Evolutionary conservation across 2,113 vertebrate species (phyloP).

Genomic region (Sinocyclocheilus maitianheensis): DNA sequence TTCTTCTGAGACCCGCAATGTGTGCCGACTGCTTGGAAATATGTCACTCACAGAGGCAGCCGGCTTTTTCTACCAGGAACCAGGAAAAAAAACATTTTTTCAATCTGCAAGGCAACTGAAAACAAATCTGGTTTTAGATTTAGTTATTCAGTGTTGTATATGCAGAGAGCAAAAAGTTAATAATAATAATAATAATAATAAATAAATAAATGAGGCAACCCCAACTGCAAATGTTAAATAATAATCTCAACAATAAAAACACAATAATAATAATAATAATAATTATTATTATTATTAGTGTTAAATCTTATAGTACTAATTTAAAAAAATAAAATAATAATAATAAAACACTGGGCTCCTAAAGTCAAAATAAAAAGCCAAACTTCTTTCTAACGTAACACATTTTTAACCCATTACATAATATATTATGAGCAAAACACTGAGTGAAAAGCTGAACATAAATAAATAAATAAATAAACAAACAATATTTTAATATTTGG

Average conservation of each 20-base stretch:
- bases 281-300: too few species aligned
- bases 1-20: constrained; percentile 72
- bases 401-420: background rate
- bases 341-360: too few species aligned
- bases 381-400: background rate
- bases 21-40: constrained; percentile 69
- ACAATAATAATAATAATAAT: too few species aligned
- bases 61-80: constrained; percentile 65
- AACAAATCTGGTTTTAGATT: background rate
- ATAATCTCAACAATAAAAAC: too few species aligned
- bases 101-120: background rate
- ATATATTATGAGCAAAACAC: background rate
- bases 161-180: background rate
- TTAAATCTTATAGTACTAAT: background rate
- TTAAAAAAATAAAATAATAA: too few species aligned
- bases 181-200: background rate
- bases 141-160: background rate
- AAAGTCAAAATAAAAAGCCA: too few species aligned
- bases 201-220: background rate
- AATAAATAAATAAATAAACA: background rate
- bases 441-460: background rate
- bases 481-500: background rate
- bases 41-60: constrained; percentile 73
- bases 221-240: background rate
- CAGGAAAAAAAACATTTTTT: background rate